Evolutionary conservation across 2,888 invertebrate species (phyloP), one percentile per base, ranked within the genome.

Genomic region (Oscheius myriophilus): DNA sequence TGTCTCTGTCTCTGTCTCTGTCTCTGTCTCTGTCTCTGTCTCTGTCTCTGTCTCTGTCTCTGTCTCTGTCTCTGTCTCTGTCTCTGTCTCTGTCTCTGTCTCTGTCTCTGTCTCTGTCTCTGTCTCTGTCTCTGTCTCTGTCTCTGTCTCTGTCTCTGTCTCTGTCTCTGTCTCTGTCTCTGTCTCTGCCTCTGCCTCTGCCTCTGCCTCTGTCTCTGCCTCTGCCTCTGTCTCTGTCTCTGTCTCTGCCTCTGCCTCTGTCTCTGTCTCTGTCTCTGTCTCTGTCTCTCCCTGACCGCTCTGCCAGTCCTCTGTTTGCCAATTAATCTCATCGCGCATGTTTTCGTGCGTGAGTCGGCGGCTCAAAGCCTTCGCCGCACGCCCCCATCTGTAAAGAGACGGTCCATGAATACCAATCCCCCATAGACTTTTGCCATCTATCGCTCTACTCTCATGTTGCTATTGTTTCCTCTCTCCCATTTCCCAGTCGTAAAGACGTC

Each of bases 241-340:
- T 46, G 6, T 46, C 46, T 46, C 46, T 7, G 6, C 2, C 46
- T 7, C 46, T 7, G 6, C 2, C 46, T 7, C 46, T 7, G 6
- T 7, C 46, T 7, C 46, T 7, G 6, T 7, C 46, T 7, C 46
- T 46, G 3, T 18, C 18, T 46, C 46, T 18, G 6, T 18, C 12
- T 52, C 41, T 51, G 16, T 63, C 41, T 63, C 43, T 49, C 39
- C 33, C 61, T 49, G n/a, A n/a, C 26, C 45, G 12, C 14, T 21
- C 41, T 51, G 33, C 63, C 62, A 62, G 62, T 62, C 25, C 61
- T 52, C 33, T 63, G 53, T 63, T 63, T 63, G 63, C 63, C 52
- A 52, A 63, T 63, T 63, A 63, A 52, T 51, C 63, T 52, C 49
- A 49, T 46, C 61, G 51, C 41, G n/a, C 63, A 51, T 53, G 52